Percentiles rank a stretch among this genome's conserved stretches.
phyloP scores from a whole-genome alignment of 2,797 vertebrate species.

The Australoheros facetus region DNA sequence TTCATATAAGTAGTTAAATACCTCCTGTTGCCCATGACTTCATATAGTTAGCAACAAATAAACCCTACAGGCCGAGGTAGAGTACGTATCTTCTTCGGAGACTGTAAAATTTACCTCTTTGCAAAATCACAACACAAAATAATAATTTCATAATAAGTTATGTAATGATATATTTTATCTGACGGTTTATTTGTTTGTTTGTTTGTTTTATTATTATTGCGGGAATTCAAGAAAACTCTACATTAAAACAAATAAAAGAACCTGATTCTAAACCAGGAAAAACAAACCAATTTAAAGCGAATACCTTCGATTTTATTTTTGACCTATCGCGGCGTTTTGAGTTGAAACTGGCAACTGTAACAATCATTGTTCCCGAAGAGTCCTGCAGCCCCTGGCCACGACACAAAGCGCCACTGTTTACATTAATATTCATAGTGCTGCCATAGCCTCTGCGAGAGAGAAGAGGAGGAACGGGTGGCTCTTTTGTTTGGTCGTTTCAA shows the following conservation, averaged over 20 bases:
- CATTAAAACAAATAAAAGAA: neutral
- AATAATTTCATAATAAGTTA: neutral
- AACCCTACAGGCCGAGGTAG: constrained; percentile 26
- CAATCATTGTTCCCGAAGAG: constrained; percentile 84
- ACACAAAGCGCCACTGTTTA: constrained; percentile 88
- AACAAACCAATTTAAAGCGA: neutral
- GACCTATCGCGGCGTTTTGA: constrained; percentile 48
- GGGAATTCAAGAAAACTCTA: neutral
- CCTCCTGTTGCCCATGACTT: constrained; percentile 55
- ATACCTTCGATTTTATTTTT: constrained; percentile 10
- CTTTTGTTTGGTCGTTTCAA: constrained; percentile 87
- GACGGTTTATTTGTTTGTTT: neutral
- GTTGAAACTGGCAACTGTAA: constrained; percentile 73
- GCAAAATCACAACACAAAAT: neutral
- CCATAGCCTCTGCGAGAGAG: constrained; percentile 81
- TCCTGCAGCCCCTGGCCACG: constrained; percentile 81
- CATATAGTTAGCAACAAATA: constrained; percentile 53
- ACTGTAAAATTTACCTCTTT: neutral
- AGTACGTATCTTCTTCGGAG: neutral
- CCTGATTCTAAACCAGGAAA: neutral
- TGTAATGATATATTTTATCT: neutral
- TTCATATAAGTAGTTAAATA: constrained; percentile 57
- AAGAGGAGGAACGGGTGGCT: constrained; percentile 88
- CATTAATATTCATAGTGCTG: constrained; percentile 90
- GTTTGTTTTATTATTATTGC: neutral